Evolutionary conservation across 2,888 invertebrate species (phyloP), one percentile per base, ranked within the genome.

Genomic region (Allygus modestus): DNA sequence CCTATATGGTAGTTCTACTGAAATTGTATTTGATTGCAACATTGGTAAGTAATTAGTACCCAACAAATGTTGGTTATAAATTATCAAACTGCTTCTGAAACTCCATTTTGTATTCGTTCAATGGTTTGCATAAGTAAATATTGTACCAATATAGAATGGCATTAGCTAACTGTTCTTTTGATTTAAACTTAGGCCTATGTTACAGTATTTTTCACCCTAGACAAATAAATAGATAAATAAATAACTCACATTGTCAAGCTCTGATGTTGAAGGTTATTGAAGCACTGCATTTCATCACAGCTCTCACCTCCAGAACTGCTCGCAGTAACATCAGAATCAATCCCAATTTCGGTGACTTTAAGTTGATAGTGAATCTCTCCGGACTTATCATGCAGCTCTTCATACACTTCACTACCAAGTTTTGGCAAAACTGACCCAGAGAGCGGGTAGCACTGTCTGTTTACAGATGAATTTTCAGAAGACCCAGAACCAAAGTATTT

Each of bases 261-360:
- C 54, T 88, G 93, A 89, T 95, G 94, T 89, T 96, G 96, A 77
- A 93, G 92, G 91, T 96, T 96, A 90, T 94, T 96, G 91, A 95
- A 96, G 85, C 92, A 91, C 87, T 96, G 94, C 91, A 95, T 94
- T 90, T 98, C 98, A 92, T 98, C 98, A 90, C 97, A 97, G 89
- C 97, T 97, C 90, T 98, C 98, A 43, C 97, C 97, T 82, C 97
- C 98, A 20, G 98, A 98, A 89, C 97, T 98, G 86, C 97, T 97
- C 20, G 95, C 97, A 0, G 98, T 98, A 46, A 97, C 97, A 91
- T 98, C 98, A 0, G 97, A 97, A 90, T 98, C 98, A 86, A 97
- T 92, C 88, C 94, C 94, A 85, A 92, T 92, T 89, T 96, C 95
- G 84, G 97, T 93, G 86, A 95, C 92, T 33, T 94, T 92, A 87